A percentile compares a stretch with the other conserved stretches of the same genome.
Conservation (phyloP, 1,140 invertebrate genomes). For the Cotesia vestalis region DNA sequence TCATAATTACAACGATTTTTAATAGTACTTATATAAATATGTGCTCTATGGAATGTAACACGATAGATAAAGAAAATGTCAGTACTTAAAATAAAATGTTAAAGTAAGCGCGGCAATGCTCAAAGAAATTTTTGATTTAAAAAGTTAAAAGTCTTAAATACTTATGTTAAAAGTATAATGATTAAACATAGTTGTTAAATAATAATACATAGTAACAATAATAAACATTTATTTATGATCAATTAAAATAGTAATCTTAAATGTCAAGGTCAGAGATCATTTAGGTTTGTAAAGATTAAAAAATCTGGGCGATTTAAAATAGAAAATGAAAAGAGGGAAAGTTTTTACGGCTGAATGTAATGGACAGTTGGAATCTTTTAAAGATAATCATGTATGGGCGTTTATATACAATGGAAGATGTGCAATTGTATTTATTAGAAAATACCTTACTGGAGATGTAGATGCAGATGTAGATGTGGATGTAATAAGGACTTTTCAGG, state of each 20-base stretch:
- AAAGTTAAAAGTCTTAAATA: background rate
- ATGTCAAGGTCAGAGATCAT: slow-evolving; percentile 30
- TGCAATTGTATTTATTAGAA: too few species aligned
- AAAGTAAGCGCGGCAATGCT: too few species aligned
- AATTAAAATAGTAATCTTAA: slow-evolving; percentile 6
- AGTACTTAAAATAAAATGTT: too few species aligned
- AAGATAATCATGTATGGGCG: background rate
- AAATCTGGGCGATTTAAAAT: slow-evolving; percentile 27
- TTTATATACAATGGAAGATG: too few species aligned
- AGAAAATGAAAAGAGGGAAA: slow-evolving; percentile 31
- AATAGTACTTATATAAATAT: too few species aligned
- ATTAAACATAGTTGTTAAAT: background rate
- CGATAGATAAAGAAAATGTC: too few species aligned
- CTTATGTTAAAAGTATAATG: background rate
- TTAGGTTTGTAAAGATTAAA: background rate
- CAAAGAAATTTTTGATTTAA: too few species aligned
- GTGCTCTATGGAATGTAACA: too few species aligned
- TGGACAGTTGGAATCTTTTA: background rate
- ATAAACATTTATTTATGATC: slow-evolving; percentile 4
- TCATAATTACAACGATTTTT: too few species aligned
- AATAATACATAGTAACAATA: background rate
- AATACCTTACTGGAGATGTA: too few species aligned
- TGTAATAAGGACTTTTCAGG: too few species aligned
- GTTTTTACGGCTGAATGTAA: background rate
- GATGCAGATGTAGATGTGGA: too few species aligned